Evolutionary conservation across 1,140 invertebrate species (phyloP), one percentile per base, ranked within the genome.

Genomic region (Hetaerina americana): DNA sequence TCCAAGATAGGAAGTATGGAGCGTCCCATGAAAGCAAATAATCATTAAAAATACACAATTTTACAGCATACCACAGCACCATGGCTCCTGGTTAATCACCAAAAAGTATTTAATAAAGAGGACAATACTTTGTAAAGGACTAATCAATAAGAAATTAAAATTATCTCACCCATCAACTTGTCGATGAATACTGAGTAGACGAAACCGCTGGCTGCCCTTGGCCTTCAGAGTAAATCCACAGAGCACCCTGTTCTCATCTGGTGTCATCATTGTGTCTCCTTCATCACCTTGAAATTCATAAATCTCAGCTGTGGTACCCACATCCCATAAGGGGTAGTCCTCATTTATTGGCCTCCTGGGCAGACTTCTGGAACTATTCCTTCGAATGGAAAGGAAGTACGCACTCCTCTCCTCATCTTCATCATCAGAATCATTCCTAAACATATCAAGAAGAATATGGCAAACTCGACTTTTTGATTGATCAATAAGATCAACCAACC

Each of bases 251-350:
- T 69, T 29, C 27, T 74, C 74, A 40, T 69, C 70, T 57, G 15
- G 40, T 18, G 40, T 3, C 40, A 57, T 57, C 22, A 57, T 3
- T 57, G 40, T 18, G 40, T n/a, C 40, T 18, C 10, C 40, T 18
- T 57, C 40, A 69, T 84, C 84, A 73, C 86, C 82, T 72, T 82
- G 82, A 74, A 86, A 88, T 71, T 88, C 88, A 74, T 87, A 87
- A 27, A 90, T 87, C 79, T 90, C 89, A n/a, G 87, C 89, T n/a
- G 88, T 89, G 26, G 88, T 89, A 24, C 89, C 88, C 72, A 89
- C 79, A 29, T 74, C 74, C 31, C 79, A 78, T 57, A 57, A 66
- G 80, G 70, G 67, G 71, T 72, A 18, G 73, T 70, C 24, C 3
- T 74, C 5, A 70, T 67, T 25, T 70, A 49, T 10, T 66, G 71